A percentile compares a stretch with the other conserved stretches of the same genome.
These are phyloP conservation scores for Drosophila cardini DNA, from an alignment of 1,140 invertebrate species.

Conservation along the genomic window DNA sequence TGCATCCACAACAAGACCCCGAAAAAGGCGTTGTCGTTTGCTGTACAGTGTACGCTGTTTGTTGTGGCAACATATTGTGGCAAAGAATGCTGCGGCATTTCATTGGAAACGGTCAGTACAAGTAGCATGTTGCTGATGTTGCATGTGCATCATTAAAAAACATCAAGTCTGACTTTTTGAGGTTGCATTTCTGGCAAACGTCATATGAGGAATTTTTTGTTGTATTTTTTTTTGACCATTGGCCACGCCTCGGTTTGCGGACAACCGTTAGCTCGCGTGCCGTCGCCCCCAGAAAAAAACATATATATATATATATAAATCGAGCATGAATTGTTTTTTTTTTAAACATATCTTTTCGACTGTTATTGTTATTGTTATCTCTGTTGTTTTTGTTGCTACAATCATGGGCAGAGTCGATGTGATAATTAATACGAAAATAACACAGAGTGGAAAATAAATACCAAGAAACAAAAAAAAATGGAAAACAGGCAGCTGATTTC, in stretches of 20 bases:
- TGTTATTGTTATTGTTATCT: conserved; percentile 2
- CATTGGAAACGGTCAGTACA: conserved; percentile 64
- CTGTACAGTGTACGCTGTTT: conserved; percentile 23
- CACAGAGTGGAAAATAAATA: conserved; percentile 4
- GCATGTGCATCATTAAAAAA: conserved; percentile 76
- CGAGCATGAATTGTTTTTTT: conserved; percentile 45
- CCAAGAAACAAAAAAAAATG: conserved; percentile 38
- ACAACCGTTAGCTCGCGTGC: conserved; percentile 77
- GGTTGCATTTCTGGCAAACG: conserved; percentile 59
- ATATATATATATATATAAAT: conserved; percentile 46
- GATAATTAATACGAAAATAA: conserved; percentile 75
- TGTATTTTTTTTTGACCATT: not conserved
- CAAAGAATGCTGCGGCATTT: conserved; percentile 67
- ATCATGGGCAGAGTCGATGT: conserved; percentile 64
- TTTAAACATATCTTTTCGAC: not conserved
- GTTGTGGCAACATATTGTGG: conserved; percentile 48
- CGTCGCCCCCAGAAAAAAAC: conserved; percentile 41
- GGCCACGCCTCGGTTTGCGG: conserved; percentile 5
- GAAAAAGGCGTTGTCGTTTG: conserved; percentile 76
- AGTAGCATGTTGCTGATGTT: conserved; percentile 36
- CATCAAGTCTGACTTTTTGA: conserved; percentile 63
- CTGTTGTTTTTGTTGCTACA: conserved; percentile 42
- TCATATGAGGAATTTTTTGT: conserved; percentile 52
- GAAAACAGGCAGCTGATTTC: conserved; percentile 16
- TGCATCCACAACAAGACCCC: conserved; percentile 62